phyloP scores from a whole-genome alignment of 2,113 vertebrate species.

The Burhinus bistriatus region DNA sequence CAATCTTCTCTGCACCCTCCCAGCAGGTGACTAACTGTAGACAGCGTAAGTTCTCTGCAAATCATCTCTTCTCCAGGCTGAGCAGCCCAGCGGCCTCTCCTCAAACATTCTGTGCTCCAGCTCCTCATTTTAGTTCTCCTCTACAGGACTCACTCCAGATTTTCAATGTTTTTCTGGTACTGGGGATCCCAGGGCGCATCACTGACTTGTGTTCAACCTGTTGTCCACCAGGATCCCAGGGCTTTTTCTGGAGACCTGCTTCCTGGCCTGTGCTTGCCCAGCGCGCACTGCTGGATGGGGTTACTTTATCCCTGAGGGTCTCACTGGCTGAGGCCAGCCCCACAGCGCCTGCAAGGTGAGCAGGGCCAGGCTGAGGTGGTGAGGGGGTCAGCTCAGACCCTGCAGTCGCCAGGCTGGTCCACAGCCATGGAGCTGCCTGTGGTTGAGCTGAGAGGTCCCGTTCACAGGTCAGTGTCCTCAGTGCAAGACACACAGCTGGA shows the following conservation, averaged over 20 bases:
- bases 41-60: neutral
- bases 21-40: neutral
- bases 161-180: neutral
- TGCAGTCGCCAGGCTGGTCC: no score
- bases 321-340: no score
- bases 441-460: no score
- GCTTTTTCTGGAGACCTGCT: neutral
- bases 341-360: no score
- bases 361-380: no score
- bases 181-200: neutral
- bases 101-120: neutral
- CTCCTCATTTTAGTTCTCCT: neutral
- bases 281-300: fast-evolving
- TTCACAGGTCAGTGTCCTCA: no score
- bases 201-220: neutral
- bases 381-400: no score
- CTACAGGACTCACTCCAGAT: neutral
- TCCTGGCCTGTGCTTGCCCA: neutral
- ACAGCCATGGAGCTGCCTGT: no score
- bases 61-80: neutral
- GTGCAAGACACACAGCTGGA: no score
- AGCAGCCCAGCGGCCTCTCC: neutral
- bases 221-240: neutral
- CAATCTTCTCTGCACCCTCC: neutral
- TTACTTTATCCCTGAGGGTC: neutral